Evolutionary conservation across 2,797 vertebrate species (phyloP).

Genomic region (Natrix natrix): DNA sequence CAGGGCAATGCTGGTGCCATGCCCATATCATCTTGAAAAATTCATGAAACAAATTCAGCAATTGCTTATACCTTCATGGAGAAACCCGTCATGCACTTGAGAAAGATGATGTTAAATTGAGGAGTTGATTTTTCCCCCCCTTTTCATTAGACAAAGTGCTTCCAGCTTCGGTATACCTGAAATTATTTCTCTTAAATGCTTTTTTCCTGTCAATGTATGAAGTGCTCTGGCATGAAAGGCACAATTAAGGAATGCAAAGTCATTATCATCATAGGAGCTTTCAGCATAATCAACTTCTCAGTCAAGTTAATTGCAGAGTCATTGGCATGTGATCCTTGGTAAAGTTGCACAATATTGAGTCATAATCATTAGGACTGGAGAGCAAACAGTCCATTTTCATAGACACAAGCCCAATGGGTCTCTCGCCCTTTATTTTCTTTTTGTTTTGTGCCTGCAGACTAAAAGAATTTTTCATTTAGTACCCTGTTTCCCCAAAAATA

Average conservation of each 20-base stretch:
- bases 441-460: neutral
- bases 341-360: conserved; percentile 15
- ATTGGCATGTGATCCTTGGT: conserved; percentile 20
- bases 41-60: neutral
- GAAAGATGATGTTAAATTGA: neutral
- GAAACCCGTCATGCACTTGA: neutral
- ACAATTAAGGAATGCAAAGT: conserved; percentile 44
- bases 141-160: neutral
- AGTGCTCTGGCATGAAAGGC: conserved; percentile 40
- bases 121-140: neutral
- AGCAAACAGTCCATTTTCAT: conserved; percentile 1
- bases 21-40: neutral
- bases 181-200: conserved; percentile 3
- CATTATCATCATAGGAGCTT: conserved; percentile 41
- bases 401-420: neutral
- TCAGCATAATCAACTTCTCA: conserved; percentile 38
- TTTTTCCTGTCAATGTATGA: conserved; percentile 24
- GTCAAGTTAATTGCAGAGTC: conserved; percentile 36
- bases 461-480: neutral
- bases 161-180: neutral
- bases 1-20: no score
- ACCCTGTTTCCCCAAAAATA: no score
- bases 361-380: neutral
- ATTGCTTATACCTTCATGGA: neutral
- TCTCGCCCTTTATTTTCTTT: neutral